phyloP scores from a whole-genome alignment of 2,888 invertebrate genomes.

The Dicranocentrus wangi region DNA sequence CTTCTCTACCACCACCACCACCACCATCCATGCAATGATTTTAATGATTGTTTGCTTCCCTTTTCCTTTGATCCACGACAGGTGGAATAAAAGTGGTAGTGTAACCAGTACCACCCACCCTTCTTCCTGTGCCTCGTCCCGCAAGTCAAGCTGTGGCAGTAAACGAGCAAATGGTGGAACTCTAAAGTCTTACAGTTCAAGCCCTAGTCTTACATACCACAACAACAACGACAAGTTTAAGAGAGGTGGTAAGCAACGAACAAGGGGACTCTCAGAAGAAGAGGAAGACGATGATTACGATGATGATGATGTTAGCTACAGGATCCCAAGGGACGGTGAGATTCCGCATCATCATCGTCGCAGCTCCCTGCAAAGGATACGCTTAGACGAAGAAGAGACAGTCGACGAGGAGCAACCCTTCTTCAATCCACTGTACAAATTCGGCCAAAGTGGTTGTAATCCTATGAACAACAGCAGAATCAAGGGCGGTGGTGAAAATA shows the following conservation, averaged over 20 bases:
- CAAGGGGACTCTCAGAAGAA: conserved; percentile 39
- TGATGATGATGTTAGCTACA: conserved; percentile 20
- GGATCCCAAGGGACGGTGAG: conserved; percentile 17
- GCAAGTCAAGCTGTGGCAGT: conserved; percentile 40
- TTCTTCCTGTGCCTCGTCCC: conserved; percentile 57
- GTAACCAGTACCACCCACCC: conserved; percentile 66
- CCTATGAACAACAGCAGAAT: conserved; percentile 18
- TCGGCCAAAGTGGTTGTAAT: conserved; percentile 30
- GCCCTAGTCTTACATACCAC: conserved; percentile 65
- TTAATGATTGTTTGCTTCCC: conserved; percentile 15
- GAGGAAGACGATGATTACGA: conserved; percentile 62
- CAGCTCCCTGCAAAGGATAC: conserved; percentile 52
- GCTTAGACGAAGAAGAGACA: conserved; percentile 45
- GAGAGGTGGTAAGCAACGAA: conserved; percentile 45
- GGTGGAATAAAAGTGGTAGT: conserved; percentile 62
- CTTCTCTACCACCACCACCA: neutral
- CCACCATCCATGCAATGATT: conserved; percentile 10
- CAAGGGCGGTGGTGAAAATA: conserved; percentile 14
- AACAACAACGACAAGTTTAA: conserved; percentile 50
- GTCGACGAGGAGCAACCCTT: conserved; percentile 54
- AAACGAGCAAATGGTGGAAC: conserved; percentile 53
- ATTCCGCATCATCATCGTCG: conserved; percentile 49
- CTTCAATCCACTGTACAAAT: conserved; percentile 64
- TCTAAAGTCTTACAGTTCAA: conserved; percentile 69
- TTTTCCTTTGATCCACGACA: conserved; percentile 45